Base-by-base conservation (phyloP, 2,797 vertebrate species). In the Microchirus variegatus region DNA sequence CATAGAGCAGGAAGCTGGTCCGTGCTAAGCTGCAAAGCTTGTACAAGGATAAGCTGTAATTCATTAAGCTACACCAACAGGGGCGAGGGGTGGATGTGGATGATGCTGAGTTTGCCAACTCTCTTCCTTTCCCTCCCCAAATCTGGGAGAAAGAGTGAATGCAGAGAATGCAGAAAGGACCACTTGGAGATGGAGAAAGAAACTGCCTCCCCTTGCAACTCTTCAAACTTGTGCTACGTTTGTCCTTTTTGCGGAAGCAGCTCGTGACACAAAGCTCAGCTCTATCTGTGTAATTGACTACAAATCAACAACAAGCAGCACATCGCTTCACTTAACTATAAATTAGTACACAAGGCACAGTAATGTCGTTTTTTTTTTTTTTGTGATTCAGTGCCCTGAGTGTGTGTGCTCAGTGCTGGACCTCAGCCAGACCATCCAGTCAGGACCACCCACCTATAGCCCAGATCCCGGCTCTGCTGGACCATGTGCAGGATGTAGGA, bases 401-500 rank as follows among this genome's bases (percentile, higher is more conserved):
- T 76, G 58, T 54, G 26, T 53, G 59, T 57, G 49, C 54, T 59
- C 43, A 60, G 67, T 0, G 5, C 50, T 70, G 70, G 68, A 68
- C 47, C n/a, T 46, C 35, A 6, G 64, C 70, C 77, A 75, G 65
- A 26, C 15, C 17, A 10, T 67, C 51, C 5, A 31, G 70, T 77
- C 75, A 71, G 69, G 82, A 73, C 70, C 85, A 91, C 88, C 84
- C 92, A 98, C 98, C 98, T 98, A 90, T 98, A 99, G 84, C 97
- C 98, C 79, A 99, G 89, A 44, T 92, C 94, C 75, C 95, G 90
- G 13, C 96, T 98, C 86, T 99, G 95, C 53, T 96, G 95, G 87
- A 99, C 94, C 98, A 99, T 98, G 83, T 98, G 97, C 76, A 99
- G 94, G 86, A 99, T 98, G 90, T 99, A 99, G 56, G 97, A 98